Base-by-base conservation (phyloP, 2,113 vertebrate genomes). In the Coracopsis vasa region DNA sequence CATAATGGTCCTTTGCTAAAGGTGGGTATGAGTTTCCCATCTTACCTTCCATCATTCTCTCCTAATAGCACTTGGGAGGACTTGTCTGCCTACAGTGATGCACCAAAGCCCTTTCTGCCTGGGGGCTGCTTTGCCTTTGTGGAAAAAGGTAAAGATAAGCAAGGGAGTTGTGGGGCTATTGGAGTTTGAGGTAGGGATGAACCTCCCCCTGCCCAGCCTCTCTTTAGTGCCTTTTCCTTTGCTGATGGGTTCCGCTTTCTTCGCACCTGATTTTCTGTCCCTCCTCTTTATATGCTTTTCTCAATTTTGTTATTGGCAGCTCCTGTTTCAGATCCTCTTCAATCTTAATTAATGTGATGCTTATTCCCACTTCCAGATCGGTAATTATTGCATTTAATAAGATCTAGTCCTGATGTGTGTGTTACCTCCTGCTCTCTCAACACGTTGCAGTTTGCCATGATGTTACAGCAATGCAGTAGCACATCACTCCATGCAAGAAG, bases 331-430 rank as follows among this genome's bases (percentile, higher is more conserved):
- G 79, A 83, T 77, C 45, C 93, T 90, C 84, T 82, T 91, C 66
- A 90, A 65, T 53, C 44, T 82, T 94, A 96, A 95, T 95, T 81
- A 95, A 91, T 91, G 66, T 73, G 80, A 62, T 87, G 85, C 78
- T 97, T 74, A 79, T 88, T 95, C 80, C 61, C 62, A 92, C 90
- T 93, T 92, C 74, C 79, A 90, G 71, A 88, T 88, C 3, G 0
- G 81, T 88, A 96, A 92, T 94, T 94, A 90, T 39, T 92, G 44
- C 33, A 92, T 53, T 87, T 87, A 92, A 88, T 86, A 94, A 86
- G 37, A 86, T 91, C 84, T 77, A 86, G 67, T 65, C 61, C 39
- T 86, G 87, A 91, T 60, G 41, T 53, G 45, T 86, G 67, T 45
- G 6, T 82, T 95, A 72, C 65, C 80, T 86, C 77, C 62, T 58